A percentile compares a stretch with the other conserved stretches of the same genome.
phyloP scores from a whole-genome alignment of 2,888 invertebrate genomes.

The Eupeodes luniger region DNA sequence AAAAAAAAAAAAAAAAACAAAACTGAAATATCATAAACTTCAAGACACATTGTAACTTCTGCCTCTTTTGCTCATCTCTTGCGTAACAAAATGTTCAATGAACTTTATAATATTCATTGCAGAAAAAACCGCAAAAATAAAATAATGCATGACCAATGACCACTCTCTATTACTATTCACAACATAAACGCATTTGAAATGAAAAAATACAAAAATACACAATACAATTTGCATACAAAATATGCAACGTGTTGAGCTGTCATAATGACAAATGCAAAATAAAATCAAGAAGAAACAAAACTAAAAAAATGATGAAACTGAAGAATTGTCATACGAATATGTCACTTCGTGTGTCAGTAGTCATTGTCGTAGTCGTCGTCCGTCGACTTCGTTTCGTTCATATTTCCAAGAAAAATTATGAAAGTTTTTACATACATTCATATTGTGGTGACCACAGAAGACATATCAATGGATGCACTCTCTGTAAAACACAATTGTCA shows the following conservation, averaged over 20 bases:
- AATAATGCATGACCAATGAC: conserved; percentile 40
- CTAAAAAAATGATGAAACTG: conserved; percentile 33
- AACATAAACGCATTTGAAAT: conserved; percentile 48
- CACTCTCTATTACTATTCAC: conserved; percentile 48
- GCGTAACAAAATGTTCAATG: conserved; percentile 70
- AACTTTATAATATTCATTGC: conserved; percentile 52
- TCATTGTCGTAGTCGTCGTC: conserved; percentile 25
- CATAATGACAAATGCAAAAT: conserved; percentile 70
- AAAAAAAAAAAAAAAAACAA: neutral
- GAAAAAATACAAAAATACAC: conserved; percentile 3
- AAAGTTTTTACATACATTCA: conserved; percentile 36
- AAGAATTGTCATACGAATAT: conserved; percentile 58
- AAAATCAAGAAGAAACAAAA: conserved; percentile 46
- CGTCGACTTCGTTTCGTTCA: neutral
- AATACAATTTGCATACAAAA: conserved; percentile 66
- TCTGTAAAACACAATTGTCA: neutral
- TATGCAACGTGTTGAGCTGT: conserved; percentile 72
- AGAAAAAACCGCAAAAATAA: conserved; percentile 17
- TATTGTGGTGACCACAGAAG: conserved; percentile 42
- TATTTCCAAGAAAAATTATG: conserved; percentile 54
- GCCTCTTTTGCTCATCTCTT: conserved; percentile 29
- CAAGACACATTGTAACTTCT: neutral
- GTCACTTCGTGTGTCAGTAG: conserved; percentile 50
- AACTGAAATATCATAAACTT: neutral
- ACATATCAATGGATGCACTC: conserved; percentile 60